Evolutionary conservation across 2,797 vertebrate genomes (phyloP), one percentile per base, ranked within the genome.

Genomic region (Todus mexicanus): DNA sequence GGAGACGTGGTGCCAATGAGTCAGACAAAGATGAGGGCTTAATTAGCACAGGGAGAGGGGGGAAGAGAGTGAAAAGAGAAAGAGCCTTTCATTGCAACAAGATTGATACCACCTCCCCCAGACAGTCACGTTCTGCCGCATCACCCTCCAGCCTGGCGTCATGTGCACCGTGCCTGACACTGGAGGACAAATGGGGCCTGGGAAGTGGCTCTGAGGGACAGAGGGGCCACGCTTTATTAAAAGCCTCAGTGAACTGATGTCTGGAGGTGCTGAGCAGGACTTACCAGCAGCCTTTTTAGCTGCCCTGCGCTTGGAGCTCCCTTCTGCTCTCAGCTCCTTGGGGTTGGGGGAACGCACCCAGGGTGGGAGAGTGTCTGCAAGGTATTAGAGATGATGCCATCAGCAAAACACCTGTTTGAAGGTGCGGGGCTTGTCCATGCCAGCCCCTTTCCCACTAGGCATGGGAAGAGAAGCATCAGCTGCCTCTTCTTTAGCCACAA

Each of bases 71-170:
- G 84, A 95, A 79, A 95, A 93, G 83, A 92, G 80, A 95, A 90
- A 90, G 92, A 93, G 59, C 45, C 80, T 90, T 95, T 96, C 89
- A 89, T 87, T 80, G 81, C 93, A 63, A 86, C 70, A 93, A 96
- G 96, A 97, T 95, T 96, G 96, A 96, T 96, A 72, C 91, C 91
- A 84, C 89, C 89, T 95, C 95, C 94, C 92, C 92, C 95, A 97
- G 96, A 96, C 96, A 96, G 96, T 96, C 97, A 97, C 94, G 92
- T 97, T 94, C 92, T 96, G 94, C 95, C 68, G 45, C 95, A 94
- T 95, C 96, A 95, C 90, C 56, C 91, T 95, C 81, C 93, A 86
- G 94, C 86, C 92, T 4, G 21, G 92, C 33, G 15, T 94, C 93
- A 96, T 90, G 94, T 33, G 75, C 31, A 17, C 78, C 3, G 20